Percentiles rank a stretch among this genome's conserved stretches.
These are phyloP conservation scores for Origma solitaria DNA, from an alignment of 2,113 vertebrate genomes.

Conservation along the genomic window DNA sequence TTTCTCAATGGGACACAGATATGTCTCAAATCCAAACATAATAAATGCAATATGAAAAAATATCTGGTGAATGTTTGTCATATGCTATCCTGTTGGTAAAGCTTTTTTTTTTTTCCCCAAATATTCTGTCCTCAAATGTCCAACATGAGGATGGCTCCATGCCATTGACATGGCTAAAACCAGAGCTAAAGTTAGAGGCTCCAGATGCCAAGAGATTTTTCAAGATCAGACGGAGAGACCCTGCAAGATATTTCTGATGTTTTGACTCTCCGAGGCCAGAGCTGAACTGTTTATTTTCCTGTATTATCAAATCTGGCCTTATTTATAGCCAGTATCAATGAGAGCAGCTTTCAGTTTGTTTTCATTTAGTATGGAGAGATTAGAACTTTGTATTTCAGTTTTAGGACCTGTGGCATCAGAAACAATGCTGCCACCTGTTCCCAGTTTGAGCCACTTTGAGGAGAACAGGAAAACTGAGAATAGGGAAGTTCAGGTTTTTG, in stretches of 20 bases:
- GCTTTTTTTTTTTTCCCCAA: neutral
- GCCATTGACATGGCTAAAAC: neutral
- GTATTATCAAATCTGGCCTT: neutral
- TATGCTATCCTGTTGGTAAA: neutral
- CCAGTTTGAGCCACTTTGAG: neutral
- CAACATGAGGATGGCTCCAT: neutral
- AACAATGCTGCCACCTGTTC: neutral
- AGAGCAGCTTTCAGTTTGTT: neutral
- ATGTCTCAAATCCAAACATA: neutral
- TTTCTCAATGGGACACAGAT: neutral
- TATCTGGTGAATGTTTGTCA: neutral
- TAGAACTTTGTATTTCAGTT: neutral
- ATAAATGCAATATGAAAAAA: neutral
- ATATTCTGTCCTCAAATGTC: neutral
- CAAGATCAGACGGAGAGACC: neutral
- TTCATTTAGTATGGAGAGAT: neutral
- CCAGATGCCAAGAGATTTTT: neutral
- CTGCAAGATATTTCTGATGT: neutral
- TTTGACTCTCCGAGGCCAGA: neutral
- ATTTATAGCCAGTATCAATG: neutral
- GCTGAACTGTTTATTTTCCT: neutral
- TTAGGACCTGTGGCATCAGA: neutral
- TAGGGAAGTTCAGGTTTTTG: neutral
- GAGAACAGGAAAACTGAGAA: neutral
- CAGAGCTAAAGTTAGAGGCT: neutral